Percentiles rank a stretch among this genome's conserved stretches.
phyloP scores from a whole-genome alignment of 2,113 vertebrate species.

The Azemiops feae region DNA sequence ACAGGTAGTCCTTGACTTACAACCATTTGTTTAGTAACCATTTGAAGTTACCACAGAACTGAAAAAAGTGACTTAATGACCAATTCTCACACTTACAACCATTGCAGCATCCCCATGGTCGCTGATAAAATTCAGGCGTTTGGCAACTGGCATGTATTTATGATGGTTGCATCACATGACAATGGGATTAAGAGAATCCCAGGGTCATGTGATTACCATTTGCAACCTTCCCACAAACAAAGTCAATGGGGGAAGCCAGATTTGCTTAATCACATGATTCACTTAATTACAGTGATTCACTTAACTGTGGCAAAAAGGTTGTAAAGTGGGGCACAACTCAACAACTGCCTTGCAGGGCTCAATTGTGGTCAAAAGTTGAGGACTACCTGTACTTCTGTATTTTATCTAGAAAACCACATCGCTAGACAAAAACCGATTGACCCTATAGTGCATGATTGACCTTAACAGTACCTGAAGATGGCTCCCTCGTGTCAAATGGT shows the following conservation, averaged over 20 bases:
- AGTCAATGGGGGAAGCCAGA: no score
- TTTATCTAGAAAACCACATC: not conserved
- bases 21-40: not conserved
- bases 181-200: no score
- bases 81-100: not conserved
- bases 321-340: no score
- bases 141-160: not conserved
- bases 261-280: no score
- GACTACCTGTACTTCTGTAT: not conserved
- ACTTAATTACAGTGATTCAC: no score
- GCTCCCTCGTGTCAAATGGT: not conserved
- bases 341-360: no score
- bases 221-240: not conserved
- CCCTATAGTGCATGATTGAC: not conserved
- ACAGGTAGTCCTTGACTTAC: not conserved
- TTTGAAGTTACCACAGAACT: not conserved
- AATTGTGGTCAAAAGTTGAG: not conserved
- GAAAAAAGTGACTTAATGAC: no score
- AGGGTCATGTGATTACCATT: not conserved
- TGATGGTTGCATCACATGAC: not conserved
- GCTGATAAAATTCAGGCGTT: not conserved
- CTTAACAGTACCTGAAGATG: not conserved
- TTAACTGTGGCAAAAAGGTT: no score
- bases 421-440: not conserved
- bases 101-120: not conserved